These are phyloP conservation scores for Sus cebifrons DNA, from an alignment of 2,797 vertebrate genomes.

Conservation along the genomic window DNA sequence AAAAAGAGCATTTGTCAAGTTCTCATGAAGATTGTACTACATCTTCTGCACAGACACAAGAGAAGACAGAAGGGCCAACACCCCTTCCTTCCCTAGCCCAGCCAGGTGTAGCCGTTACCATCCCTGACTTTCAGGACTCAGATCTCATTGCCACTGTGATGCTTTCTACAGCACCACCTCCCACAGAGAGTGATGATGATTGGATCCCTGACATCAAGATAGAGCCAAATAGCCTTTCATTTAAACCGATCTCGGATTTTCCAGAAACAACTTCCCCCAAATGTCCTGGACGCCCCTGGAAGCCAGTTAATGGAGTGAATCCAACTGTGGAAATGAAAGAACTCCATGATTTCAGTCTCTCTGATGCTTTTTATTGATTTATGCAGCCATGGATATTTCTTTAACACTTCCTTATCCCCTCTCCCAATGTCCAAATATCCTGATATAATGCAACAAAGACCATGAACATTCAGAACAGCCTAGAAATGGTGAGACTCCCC, in stretches of 20 bases:
- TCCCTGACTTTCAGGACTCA: slow-evolving; percentile 70
- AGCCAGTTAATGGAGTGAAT: slow-evolving; percentile 75
- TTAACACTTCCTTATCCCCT: neutral
- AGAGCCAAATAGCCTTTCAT: slow-evolving; percentile 76
- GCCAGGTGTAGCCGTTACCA: neutral
- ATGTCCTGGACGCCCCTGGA: slow-evolving; percentile 91
- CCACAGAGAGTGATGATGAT: slow-evolving; percentile 11
- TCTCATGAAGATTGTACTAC: slow-evolving; percentile 86
- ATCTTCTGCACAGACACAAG: slow-evolving; percentile 50
- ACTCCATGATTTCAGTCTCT: slow-evolving; percentile 74
- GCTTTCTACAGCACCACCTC: neutral
- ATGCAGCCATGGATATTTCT: neutral
- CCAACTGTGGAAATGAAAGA: neutral
- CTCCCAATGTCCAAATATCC: neutral
- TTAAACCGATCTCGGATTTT: slow-evolving; percentile 82
- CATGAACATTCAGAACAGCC: slow-evolving; percentile 40
- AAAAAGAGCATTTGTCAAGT: slow-evolving; percentile 90
- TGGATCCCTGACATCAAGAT: slow-evolving; percentile 66
- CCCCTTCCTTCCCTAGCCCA: neutral
- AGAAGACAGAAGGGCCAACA: slow-evolving; percentile 8
- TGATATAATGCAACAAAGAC: neutral
- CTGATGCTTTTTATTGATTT: slow-evolving; percentile 82
- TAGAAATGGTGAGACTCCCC: slow-evolving; percentile 20
- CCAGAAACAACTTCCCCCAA: slow-evolving; percentile 76
- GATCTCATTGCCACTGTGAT: slow-evolving; percentile 61